These are phyloP conservation scores for Lutraria lutraria DNA, from an alignment of 2,888 invertebrate species.

Conservation along the genomic window DNA sequence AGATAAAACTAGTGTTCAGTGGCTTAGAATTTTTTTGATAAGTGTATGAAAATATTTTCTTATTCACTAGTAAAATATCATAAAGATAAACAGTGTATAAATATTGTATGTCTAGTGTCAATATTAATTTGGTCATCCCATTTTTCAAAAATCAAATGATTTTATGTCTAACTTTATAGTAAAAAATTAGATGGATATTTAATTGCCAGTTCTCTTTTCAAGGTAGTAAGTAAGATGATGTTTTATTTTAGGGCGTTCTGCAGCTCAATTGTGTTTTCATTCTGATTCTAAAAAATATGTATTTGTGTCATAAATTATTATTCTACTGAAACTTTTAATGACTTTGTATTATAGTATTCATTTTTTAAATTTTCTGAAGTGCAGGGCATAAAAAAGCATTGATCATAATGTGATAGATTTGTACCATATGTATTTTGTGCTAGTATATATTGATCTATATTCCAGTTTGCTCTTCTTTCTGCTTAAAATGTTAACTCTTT, in stretches of 20 bases:
- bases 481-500: background rate
- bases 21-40: background rate
- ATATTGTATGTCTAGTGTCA: background rate
- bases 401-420: constrained; percentile 40
- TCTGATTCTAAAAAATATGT: background rate
- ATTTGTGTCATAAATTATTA: background rate
- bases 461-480: background rate
- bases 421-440: background rate
- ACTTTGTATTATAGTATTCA: background rate
- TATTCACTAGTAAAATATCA: background rate
- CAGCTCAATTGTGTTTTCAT: no score
- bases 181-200: no score
- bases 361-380: background rate
- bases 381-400: constrained; percentile 45
- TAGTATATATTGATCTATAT: background rate
- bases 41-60: background rate
- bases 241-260: no score
- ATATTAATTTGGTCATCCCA: background rate
- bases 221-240: no score
- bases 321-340: background rate
- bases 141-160: no score
- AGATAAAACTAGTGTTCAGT: background rate
- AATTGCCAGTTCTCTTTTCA: no score
- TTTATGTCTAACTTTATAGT: no score
- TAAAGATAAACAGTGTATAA: background rate